These are phyloP conservation scores for Barnardius zonarius DNA, from an alignment of 2,113 vertebrate genomes.

Conservation along the genomic window DNA sequence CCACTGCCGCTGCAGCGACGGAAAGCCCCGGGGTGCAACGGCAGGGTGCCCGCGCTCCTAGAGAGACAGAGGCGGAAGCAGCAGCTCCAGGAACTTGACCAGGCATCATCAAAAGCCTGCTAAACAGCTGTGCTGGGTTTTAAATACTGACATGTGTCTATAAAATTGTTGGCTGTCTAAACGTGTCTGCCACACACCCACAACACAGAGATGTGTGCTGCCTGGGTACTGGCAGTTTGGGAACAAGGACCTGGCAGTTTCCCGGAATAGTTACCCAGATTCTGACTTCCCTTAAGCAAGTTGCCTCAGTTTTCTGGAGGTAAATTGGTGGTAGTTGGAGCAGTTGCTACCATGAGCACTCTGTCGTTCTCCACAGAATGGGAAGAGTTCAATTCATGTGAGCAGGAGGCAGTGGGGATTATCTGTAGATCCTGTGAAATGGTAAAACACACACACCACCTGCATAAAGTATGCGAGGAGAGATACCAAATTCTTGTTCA, in stretches of 20 bases:
- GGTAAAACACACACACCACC: neutral
- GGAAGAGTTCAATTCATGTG: neutral
- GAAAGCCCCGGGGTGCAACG: neutral
- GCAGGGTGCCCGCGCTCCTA: accelerated
- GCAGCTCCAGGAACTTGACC: accelerated
- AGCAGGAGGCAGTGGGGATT: neutral
- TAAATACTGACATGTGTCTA: neutral
- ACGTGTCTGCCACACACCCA: accelerated
- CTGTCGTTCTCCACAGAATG: neutral
- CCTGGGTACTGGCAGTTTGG: neutral
- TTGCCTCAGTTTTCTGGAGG: neutral
- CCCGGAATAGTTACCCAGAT: neutral
- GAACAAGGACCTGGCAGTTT: neutral
- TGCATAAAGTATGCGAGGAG: neutral
- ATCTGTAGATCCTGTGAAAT: neutral
- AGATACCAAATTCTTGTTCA: neutral
- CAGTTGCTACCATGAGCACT: neutral
- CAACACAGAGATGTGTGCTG: neutral
- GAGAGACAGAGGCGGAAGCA: too few species aligned
- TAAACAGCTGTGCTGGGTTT: neutral
- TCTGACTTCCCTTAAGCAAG: neutral
- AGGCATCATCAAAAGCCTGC: neutral
- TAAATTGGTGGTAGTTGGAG: neutral
- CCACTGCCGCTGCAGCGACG: neutral
- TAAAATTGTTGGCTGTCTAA: neutral